Evolutionary conservation across 1,140 invertebrate species (phyloP), one percentile per base, ranked within the genome.

Genomic region (Nebria ingens): DNA sequence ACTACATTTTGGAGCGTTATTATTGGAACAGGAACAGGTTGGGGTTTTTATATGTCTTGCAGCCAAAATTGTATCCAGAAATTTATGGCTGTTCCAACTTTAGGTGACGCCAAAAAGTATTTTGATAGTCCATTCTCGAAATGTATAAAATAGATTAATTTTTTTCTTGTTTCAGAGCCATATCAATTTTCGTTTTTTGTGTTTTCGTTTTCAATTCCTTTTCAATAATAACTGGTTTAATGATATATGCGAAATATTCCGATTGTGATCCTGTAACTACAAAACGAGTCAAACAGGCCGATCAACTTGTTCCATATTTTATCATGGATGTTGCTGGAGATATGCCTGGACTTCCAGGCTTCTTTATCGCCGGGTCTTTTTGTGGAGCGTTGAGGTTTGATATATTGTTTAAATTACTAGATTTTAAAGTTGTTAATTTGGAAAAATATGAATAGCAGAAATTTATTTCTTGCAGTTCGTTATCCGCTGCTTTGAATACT

Each of bases 321-420:
- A 79, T 83, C 1, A 82, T 83, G 76, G 77, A 83, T 51, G 53
- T 62, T 19, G 71, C 82, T 2, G 70, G 71, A 2, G 53, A 67
- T 15, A 65, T 79, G 25, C 75, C 76, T 3, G 82, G 83, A 38
- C 64, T 86, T 54, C 78, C 81, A 1, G 84, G 85, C 40, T 65
- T 87, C 13, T 85, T 87, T 66, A 73, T 86, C 0, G 79, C 84
- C 15, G 81, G 81, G 53, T 72, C 87, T 9, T 85, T 85, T 58
- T 82, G 80, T 61, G 83, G 83, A 6, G 81, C 80, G 11, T 68
- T 87, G 21, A 84, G 80, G 80, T 34, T 57, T 29, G 19, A 56
- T 25, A 29, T 56, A 1, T 50, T 20, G 19, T 23, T 21, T 21
- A 50, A 21, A 55, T 50, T 55, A 34, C 11, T 29, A n/a, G 17